Percentiles rank a stretch among this genome's conserved stretches.
phyloP scores from a whole-genome alignment of 2,113 vertebrate genomes.

The Bos indicus region DNA sequence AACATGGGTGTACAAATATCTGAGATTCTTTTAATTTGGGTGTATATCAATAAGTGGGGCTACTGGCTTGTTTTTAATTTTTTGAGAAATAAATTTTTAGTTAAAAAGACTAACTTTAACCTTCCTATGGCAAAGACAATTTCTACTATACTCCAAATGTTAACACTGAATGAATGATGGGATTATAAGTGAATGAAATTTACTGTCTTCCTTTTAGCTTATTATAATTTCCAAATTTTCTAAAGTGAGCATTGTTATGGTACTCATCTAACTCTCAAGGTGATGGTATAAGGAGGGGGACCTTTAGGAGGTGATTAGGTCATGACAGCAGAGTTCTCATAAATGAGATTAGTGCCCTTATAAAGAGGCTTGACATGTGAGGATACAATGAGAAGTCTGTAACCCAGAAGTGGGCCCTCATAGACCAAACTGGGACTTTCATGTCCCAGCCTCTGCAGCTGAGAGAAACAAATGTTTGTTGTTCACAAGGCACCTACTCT shows the following conservation, averaged over 20 bases:
- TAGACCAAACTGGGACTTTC: background rate
- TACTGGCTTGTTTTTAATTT: background rate
- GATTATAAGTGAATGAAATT: background rate
- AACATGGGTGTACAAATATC: background rate
- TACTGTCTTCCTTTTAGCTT: background rate
- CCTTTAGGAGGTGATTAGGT: background rate
- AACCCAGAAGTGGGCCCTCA: background rate
- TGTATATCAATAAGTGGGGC: background rate
- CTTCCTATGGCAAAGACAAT: background rate
- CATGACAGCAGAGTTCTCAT: background rate
- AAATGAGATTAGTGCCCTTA: background rate
- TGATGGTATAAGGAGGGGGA: background rate
- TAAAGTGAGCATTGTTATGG: background rate
- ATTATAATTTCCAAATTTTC: background rate
- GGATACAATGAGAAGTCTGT: background rate
- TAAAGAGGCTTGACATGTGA: background rate
- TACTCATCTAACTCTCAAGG: background rate
- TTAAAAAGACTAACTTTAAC: background rate
- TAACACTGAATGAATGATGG: background rate
- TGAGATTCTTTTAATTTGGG: background rate
- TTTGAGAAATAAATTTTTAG: conserved; percentile 31
- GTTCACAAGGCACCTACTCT: background rate
- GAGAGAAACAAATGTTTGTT: background rate
- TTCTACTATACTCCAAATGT: background rate
- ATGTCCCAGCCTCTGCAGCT: background rate